These are phyloP conservation scores for Meiosimyza decipiens DNA, from an alignment of 2,888 invertebrate genomes.

Conservation along the genomic window DNA sequence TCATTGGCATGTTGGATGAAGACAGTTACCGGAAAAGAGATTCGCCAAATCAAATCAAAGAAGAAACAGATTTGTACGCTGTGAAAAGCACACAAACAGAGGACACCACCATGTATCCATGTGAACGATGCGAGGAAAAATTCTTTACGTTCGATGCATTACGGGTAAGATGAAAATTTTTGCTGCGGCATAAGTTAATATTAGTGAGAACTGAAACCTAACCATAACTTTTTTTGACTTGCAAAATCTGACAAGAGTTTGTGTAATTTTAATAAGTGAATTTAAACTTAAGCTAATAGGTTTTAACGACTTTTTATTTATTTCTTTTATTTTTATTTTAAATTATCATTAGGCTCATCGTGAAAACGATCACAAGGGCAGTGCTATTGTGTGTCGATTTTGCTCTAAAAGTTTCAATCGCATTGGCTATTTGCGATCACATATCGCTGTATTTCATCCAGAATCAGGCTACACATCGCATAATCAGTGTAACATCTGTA, in stretches of 20 bases:
- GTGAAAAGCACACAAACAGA: conserved; percentile 48
- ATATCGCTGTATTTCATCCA: conserved; percentile 50
- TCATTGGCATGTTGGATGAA: conserved; percentile 50
- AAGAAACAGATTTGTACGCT: not conserved
- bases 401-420: conserved; percentile 66
- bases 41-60: not conserved
- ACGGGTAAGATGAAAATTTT: conserved; percentile 33
- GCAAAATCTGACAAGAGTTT: too few species aligned
- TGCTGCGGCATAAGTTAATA: too few species aligned
- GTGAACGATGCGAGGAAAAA: conserved; percentile 51
- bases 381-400: conserved; percentile 55
- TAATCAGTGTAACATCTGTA: conserved; percentile 61
- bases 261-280: too few species aligned
- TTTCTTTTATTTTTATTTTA: too few species aligned
- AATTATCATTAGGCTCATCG: conserved; percentile 38
- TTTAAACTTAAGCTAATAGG: too few species aligned
- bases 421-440: conserved; percentile 65
- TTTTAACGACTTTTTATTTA: too few species aligned
- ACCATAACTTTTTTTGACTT: too few species aligned
- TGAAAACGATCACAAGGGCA: conserved; percentile 39
- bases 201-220: too few species aligned
- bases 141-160: conserved; percentile 45
- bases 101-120: conserved; percentile 44
- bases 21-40: not conserved
- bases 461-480: conserved; percentile 39